Base-by-base conservation (phyloP, 2,888 invertebrate species). In the Antitype chi region DNA sequence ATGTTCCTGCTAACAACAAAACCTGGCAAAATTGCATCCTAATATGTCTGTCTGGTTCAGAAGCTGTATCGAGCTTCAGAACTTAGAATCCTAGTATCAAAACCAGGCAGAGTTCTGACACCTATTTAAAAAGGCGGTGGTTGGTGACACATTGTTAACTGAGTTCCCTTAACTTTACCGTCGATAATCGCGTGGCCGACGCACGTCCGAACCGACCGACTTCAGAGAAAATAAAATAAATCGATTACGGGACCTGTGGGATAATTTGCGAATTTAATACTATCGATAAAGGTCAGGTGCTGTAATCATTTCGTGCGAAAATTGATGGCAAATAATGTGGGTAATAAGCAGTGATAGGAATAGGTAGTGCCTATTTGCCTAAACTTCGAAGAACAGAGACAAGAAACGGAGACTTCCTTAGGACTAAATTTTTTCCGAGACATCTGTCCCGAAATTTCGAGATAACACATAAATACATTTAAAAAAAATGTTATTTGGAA, bases 101-200 rank as follows among this genome's bases (percentile, higher is more conserved):
- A 55, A 2, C 62, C 23, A 20, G 32, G 11, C 32, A 1, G n/a
- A 81, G 63, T 74, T 63, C 63, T 53, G 63, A 69, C 63, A 64
- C 13, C 13, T 79, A 63, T 82, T 76, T 69, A 53, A 76, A 53
- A 76, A 53, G 25, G 28, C 80, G 9, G 28, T 47, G 3, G 11
- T 47, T 47, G 11, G 43, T 47, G 43, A 20, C 23, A 25, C 28
- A 57, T 55, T 55, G 17, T 76, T 79, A 64, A 57, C 20, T 55
- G 15, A 32, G 32, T 28, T 55, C 23, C 15, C 43, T 25, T 32
- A 82, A 64, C 68, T 82, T 53, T 63, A 69, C 59, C 68, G 69
- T 57, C 57, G 59, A 82, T 80, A 69, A 82, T 82, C 53, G 38
- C 43, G 28, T n/a, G 32, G 76, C 32, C 43, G n/a, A 52, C 52